phyloP scores from a whole-genome alignment of 2,888 invertebrate species.

The Tipula lateralis region DNA sequence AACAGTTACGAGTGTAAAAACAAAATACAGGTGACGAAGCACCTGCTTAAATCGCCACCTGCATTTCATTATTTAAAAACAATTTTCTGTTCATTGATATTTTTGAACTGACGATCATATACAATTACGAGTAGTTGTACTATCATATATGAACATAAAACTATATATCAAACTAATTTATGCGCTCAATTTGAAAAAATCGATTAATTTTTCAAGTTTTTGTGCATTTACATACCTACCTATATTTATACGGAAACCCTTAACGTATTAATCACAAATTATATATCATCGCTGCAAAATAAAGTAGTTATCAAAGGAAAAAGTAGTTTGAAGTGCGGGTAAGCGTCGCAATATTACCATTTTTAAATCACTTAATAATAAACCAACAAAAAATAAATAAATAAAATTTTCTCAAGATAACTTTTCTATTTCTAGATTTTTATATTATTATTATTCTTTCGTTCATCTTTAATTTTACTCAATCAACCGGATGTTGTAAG shows the following conservation, averaged over 20 bases:
- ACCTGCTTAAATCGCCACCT: too few relatives aligned
- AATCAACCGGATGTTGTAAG: constrained; percentile 15
- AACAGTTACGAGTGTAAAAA: too few relatives aligned
- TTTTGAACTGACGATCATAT: not conserved
- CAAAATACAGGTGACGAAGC: too few relatives aligned
- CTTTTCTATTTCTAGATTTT: constrained; percentile 24
- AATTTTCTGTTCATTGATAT: too few relatives aligned
- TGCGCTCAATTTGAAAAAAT: not conserved
- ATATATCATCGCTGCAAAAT: not conserved
- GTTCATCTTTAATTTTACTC: constrained; percentile 1
- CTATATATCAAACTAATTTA: not conserved
- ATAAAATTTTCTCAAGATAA: not conserved
- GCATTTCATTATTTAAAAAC: too few relatives aligned
- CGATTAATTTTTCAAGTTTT: not conserved
- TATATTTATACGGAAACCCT: not conserved
- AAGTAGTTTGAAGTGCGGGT: not conserved
- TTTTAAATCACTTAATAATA: constrained; percentile 9
- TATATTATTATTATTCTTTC: constrained; percentile 12
- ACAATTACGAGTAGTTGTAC: too few relatives aligned
- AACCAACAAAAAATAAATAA: not conserved
- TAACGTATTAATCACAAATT: not conserved
- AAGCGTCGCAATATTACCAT: not conserved
- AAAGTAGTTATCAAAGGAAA: not conserved
- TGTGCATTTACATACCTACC: not conserved
- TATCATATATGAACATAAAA: not conserved